Evolutionary conservation across 2,797 vertebrate species (phyloP).

Genomic region (Acanthis flammea): DNA sequence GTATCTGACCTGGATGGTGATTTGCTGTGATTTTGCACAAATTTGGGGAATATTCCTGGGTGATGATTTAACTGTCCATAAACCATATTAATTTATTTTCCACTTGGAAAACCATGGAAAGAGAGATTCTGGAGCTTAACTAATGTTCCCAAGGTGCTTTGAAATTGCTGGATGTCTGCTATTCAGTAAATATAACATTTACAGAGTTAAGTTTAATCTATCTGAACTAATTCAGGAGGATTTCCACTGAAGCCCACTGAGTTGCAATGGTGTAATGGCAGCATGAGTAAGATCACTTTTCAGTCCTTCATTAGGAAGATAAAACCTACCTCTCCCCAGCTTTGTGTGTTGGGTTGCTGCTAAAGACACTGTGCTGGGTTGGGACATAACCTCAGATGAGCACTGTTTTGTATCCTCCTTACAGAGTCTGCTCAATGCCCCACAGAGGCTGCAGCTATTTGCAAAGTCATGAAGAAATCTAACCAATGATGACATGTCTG

Average conservation of each 20-base stretch:
- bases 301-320: background rate
- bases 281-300: background rate
- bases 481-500: background rate
- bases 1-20: background rate
- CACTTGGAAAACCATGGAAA: background rate
- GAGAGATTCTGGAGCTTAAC: background rate
- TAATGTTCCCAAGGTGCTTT: background rate
- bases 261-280: background rate
- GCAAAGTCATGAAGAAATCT: background rate
- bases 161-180: background rate
- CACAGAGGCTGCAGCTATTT: background rate
- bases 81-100: constrained; percentile 4
- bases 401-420: background rate
- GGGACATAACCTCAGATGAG: background rate
- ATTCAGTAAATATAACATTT: background rate
- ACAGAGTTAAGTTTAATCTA: background rate
- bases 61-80: background rate
- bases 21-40: background rate
- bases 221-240: background rate
- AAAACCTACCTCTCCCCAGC: fast-evolving
- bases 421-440: background rate
- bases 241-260: background rate
- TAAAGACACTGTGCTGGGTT: background rate
- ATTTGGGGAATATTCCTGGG: background rate
- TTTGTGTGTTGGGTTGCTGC: background rate